Conservation (phyloP, 2,888 invertebrate species). For the Papilio elwesi region DNA sequence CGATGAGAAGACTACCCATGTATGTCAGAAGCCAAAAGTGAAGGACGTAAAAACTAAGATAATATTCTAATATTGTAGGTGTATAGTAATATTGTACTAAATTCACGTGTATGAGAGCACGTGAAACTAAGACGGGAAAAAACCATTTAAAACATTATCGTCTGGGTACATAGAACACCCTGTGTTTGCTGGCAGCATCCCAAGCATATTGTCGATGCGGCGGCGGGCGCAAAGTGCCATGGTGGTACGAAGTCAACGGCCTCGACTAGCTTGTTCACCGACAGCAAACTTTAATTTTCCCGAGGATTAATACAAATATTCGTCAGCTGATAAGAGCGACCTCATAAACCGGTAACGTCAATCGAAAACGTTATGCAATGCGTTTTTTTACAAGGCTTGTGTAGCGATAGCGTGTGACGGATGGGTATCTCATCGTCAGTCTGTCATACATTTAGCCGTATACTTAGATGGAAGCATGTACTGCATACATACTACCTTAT, state of each 20-base stretch:
- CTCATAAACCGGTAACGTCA: conserved; percentile 19
- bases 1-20: conserved; percentile 13
- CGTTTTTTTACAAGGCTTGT: not conserved
- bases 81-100: too few species aligned
- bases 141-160: conserved; percentile 4
- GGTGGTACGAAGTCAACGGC: conserved; percentile 30
- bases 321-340: conserved; percentile 21
- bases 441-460: too few species aligned
- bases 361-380: conserved; percentile 16
- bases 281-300: conserved; percentile 7
- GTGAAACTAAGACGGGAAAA: not conserved
- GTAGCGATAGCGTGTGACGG: conserved; percentile 1
- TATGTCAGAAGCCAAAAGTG: conserved; percentile 10
- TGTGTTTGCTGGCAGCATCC: conserved; percentile 13
- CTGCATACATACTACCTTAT: too few species aligned
- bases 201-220: conserved; percentile 13
- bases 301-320: conserved; percentile 20
- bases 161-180: conserved; percentile 1
- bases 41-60: not conserved
- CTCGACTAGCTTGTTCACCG: conserved; percentile 1
- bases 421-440: too few species aligned
- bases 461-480: too few species aligned
- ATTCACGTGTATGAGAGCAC: not conserved
- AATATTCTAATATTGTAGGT: not conserved
- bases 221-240: conserved; percentile 15